phyloP scores from a whole-genome alignment of 92 coral and sea anemone species.

The Siderastrea radians region DNA sequence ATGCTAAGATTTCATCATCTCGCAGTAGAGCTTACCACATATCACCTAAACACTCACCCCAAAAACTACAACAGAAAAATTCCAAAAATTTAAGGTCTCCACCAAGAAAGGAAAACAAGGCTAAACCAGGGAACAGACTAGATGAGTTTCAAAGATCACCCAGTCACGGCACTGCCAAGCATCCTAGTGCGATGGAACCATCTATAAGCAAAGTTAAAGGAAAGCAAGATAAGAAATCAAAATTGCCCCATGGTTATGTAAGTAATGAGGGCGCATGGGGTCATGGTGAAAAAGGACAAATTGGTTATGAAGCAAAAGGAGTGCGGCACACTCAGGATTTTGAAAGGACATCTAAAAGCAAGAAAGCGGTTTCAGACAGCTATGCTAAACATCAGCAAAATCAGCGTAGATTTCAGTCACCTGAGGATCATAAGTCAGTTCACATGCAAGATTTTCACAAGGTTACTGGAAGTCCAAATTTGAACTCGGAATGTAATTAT shows the following conservation, averaged over 20 bases:
- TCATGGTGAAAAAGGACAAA: conserved; percentile 11
- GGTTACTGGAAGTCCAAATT: conserved; percentile 14
- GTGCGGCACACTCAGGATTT: background rate
- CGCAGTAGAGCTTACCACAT: background rate
- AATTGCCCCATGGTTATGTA: conserved; percentile 1
- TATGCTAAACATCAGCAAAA: conserved; percentile 4
- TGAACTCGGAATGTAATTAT: background rate
- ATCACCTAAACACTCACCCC: conserved; percentile 46
- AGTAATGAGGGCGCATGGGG: background rate
- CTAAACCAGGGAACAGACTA: conserved; percentile 15
- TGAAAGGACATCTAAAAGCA: conserved; percentile 9
- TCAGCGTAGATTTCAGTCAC: conserved; percentile 18
- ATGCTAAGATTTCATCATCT: background rate
- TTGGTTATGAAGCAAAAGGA: background rate
- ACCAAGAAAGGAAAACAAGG: conserved; percentile 13
- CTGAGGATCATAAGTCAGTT: conserved; percentile 5
- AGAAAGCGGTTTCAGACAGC: conserved; percentile 11
- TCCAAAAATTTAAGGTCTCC: conserved; percentile 20
- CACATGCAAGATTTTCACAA: background rate
- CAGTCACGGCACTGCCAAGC: background rate
- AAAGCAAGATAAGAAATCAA: conserved; percentile 23
- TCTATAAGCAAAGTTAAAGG: background rate
- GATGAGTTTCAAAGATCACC: conserved; percentile 25
- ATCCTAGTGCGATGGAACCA: background rate
- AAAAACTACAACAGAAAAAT: conserved; percentile 29